A percentile compares a stretch with the other conserved stretches of the same genome.
phyloP scores from a whole-genome alignment of 2,888 invertebrate genomes.

The Petrolisthes manimaculis region DNA sequence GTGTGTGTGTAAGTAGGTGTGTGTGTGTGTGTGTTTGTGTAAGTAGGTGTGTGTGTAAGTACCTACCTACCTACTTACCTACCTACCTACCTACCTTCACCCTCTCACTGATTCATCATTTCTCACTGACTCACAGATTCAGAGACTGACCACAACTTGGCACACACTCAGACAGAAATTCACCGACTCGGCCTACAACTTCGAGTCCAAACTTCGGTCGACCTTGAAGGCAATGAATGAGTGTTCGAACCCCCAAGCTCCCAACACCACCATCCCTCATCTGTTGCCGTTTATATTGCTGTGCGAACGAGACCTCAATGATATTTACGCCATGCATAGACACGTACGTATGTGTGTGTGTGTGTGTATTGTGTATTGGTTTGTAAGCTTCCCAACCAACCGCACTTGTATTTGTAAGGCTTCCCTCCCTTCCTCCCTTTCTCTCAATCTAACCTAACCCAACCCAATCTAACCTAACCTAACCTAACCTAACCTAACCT shows the following conservation, averaged over 20 bases:
- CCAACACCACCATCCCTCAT: slow-evolving; percentile 92
- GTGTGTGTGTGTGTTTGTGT: too few relatives aligned
- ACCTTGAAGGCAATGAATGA: slow-evolving; percentile 90
- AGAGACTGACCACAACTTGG: slow-evolving; percentile 87
- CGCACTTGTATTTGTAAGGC: background rate
- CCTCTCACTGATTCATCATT: too few relatives aligned
- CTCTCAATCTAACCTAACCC: background rate
- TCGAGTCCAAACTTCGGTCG: slow-evolving; percentile 90
- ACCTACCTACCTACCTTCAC: too few relatives aligned
- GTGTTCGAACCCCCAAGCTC: slow-evolving; percentile 89
- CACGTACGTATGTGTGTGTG: slow-evolving; percentile 53
- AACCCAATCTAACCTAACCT: too few relatives aligned
- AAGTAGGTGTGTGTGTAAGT: too few relatives aligned
- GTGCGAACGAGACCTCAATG: slow-evolving; percentile 81
- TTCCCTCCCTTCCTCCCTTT: background rate
- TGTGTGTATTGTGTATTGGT: too few relatives aligned
- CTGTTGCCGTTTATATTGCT: slow-evolving; percentile 83
- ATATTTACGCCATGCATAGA: slow-evolving; percentile 70
- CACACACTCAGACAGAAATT: slow-evolving; percentile 87
- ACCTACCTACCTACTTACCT: too few relatives aligned
- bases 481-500: too few relatives aligned
- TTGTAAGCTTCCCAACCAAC: too few relatives aligned
- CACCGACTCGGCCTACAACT: slow-evolving; percentile 90
- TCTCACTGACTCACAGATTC: slow-evolving; percentile 75
- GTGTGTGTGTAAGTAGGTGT: too few relatives aligned